Conservation (phyloP, 2,113 vertebrate species). For the Phalacrocorax carbo region DNA sequence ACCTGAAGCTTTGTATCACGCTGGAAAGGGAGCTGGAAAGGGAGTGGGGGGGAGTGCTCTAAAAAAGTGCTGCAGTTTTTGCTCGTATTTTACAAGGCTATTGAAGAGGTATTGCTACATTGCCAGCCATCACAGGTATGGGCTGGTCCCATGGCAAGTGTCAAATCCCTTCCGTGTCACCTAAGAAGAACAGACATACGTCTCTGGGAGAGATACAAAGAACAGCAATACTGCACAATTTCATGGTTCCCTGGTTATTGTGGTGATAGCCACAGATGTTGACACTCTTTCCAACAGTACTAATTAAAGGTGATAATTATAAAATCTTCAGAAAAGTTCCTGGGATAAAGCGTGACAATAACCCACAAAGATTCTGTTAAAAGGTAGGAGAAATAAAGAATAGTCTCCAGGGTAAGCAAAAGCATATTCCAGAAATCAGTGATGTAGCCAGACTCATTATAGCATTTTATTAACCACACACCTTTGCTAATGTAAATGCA, state of each 20-base stretch:
- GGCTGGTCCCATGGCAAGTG: background rate
- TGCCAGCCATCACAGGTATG: background rate
- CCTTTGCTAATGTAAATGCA: background rate
- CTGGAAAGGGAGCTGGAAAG: background rate
- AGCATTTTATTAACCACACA: background rate
- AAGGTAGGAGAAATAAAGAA: background rate
- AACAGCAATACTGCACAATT: background rate
- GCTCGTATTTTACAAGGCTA: background rate
- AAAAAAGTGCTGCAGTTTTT: background rate
- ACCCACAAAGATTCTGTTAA: background rate
- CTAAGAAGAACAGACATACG: background rate
- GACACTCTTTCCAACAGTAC: background rate
- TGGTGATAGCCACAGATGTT: background rate
- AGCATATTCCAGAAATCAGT: background rate
- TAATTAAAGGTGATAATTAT: background rate
- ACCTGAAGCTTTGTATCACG: background rate
- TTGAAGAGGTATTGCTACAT: background rate
- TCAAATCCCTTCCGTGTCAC: background rate
- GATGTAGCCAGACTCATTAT: background rate
- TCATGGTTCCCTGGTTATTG: background rate
- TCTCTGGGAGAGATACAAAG: background rate
- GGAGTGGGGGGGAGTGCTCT: background rate
- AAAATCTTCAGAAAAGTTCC: background rate
- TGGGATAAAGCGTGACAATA: background rate
- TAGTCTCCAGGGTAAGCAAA: background rate